Conservation (phyloP, 2,113 vertebrate genomes). For the Poecile atricapillus region DNA sequence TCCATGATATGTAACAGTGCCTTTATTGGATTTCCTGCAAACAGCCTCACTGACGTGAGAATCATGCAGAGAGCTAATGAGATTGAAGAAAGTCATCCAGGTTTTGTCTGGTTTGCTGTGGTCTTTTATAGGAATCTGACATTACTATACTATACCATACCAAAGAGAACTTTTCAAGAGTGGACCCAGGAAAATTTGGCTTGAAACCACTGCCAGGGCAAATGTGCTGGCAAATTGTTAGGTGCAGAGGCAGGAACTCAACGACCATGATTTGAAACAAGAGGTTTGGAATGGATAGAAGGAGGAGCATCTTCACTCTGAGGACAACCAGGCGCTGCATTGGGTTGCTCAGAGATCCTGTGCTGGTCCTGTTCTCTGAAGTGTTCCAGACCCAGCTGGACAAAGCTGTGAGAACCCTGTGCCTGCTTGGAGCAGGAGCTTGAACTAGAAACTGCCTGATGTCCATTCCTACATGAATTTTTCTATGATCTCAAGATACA, state of each 20-base stretch:
- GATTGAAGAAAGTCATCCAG: neutral
- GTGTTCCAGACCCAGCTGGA: neutral
- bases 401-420: neutral
- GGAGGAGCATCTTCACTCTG: neutral
- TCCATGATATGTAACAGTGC: neutral
- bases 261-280: neutral
- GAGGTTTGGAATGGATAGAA: neutral
- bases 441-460: neutral
- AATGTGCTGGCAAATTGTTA: neutral
- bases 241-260: neutral
- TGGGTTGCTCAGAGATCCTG: neutral
- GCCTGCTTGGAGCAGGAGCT: neutral
- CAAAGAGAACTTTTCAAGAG: neutral
- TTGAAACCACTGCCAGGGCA: neutral
- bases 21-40: neutral
- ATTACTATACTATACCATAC: neutral
- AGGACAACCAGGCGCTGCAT: fast-evolving
- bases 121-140: neutral
- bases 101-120: neutral
- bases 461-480: neutral
- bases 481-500: neutral
- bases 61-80: neutral
- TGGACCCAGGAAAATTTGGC: neutral
- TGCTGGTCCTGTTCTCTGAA: neutral
- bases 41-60: neutral